Percentiles rank a stretch among this genome's conserved stretches.
phyloP scores from a whole-genome alignment of 2,888 invertebrate genomes.

The Drosophila lutescens region DNA sequence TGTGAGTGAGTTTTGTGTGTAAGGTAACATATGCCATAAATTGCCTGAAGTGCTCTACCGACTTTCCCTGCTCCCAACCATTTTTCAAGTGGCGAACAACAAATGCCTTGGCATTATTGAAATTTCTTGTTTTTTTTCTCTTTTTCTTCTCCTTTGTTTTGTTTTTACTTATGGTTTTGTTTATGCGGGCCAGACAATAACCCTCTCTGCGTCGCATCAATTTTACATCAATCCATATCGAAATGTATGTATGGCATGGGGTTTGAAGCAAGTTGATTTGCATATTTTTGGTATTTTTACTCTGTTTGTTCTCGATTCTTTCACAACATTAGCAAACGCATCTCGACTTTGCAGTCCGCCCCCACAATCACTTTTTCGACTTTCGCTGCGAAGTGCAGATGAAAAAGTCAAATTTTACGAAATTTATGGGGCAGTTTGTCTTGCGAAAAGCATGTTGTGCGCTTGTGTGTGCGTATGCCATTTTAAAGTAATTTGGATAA shows the following conservation, averaged over 20 bases:
- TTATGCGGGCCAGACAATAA: constrained; percentile 78
- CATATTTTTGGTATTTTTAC: constrained; percentile 58
- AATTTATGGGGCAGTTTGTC: constrained; percentile 22
- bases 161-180: constrained; percentile 42
- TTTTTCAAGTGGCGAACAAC: constrained; percentile 41
- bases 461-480: constrained; percentile 1
- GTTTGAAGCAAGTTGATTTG: constrained; percentile 56
- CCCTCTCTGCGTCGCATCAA: constrained; percentile 75
- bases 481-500: constrained; percentile 14
- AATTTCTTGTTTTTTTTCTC: constrained; percentile 55
- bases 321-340: constrained; percentile 65
- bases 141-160: constrained; percentile 46
- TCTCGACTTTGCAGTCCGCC: constrained; percentile 32
- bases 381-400: constrained; percentile 15
- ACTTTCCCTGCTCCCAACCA: constrained; percentile 50
- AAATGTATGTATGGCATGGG: constrained; percentile 20
- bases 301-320: constrained; percentile 53
- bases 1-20: constrained; percentile 27
- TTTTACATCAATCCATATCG: constrained; percentile 75
- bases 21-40: constrained; percentile 77
- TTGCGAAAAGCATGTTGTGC: background rate
- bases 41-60: constrained; percentile 71
- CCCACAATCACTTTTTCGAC: background rate
- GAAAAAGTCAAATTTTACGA: constrained; percentile 6
- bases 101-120: constrained; percentile 73